Conservation (phyloP, 1,140 invertebrate species). For the Lineus longissimus region DNA sequence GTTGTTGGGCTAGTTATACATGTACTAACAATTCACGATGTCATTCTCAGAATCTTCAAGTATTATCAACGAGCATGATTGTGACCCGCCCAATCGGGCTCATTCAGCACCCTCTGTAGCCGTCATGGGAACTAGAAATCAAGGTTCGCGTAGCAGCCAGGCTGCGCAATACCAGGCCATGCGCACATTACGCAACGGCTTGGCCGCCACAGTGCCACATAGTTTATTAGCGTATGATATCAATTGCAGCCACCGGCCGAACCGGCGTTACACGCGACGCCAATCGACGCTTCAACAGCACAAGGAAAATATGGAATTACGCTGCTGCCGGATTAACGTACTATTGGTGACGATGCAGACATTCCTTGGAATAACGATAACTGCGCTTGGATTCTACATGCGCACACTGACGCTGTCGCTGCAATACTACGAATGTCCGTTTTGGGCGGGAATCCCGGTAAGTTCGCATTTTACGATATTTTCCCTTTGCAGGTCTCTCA, state of each 20-base stretch:
- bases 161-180: not conserved
- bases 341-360: conserved; percentile 1
- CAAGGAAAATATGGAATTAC: conserved; percentile 1
- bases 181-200: not conserved
- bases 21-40: not conserved
- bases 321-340: conserved; percentile 2
- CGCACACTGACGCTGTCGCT: conserved; percentile 1
- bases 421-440: not conserved
- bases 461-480: not conserved
- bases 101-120: conserved; percentile 3
- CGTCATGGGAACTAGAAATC: not conserved
- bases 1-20: not conserved
- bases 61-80: not conserved
- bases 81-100: not conserved
- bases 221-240: not conserved
- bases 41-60: conserved; percentile 6
- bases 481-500: too few relatives aligned
- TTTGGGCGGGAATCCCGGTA: conserved; percentile 5
- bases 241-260: not conserved
- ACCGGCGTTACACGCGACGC: not conserved
- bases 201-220: not conserved
- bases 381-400: conserved; percentile 2
- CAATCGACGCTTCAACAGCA: conserved; percentile 5
- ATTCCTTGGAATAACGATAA: conserved; percentile 3
- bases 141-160: not conserved